Evolutionary conservation across 23 tunicate species (phyloP).

Genomic region (Diplosoma virens): DNA sequence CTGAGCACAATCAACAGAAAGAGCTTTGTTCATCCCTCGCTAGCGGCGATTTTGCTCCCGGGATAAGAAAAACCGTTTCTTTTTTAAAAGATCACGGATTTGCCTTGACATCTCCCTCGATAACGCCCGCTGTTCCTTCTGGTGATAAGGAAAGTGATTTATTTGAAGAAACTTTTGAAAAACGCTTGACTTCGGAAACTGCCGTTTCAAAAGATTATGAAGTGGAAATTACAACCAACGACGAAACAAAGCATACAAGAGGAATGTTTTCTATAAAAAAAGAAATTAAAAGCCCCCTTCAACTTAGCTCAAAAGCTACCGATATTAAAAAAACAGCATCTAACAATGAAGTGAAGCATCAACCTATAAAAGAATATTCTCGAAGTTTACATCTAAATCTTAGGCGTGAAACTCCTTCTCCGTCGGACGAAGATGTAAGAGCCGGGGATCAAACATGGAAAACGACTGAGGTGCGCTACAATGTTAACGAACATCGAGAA

Average conservation of each 20-base stretch:
- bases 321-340: background rate
- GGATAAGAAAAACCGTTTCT: constrained; percentile 57
- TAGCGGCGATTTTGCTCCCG: background rate
- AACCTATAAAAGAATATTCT: background rate
- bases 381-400: background rate
- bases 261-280: constrained; percentile 11
- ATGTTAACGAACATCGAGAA: background rate
- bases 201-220: background rate
- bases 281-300: background rate
- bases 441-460: too few relatives aligned
- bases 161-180: background rate
- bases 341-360: too few relatives aligned
- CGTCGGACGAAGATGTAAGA: background rate
- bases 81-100: constrained; percentile 60
- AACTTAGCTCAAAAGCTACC: too few relatives aligned
- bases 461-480: background rate
- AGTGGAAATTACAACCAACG: background rate
- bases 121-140: constrained; percentile 11
- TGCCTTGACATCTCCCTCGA: constrained; percentile 47
- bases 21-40: constrained; percentile 7
- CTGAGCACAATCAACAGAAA: background rate
- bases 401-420: constrained; percentile 2
- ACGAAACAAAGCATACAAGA: background rate
- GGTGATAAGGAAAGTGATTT: background rate
- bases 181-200: constrained; percentile 4